Base-by-base conservation (phyloP, 2,113 vertebrate species). In the Hassar affinis region DNA sequence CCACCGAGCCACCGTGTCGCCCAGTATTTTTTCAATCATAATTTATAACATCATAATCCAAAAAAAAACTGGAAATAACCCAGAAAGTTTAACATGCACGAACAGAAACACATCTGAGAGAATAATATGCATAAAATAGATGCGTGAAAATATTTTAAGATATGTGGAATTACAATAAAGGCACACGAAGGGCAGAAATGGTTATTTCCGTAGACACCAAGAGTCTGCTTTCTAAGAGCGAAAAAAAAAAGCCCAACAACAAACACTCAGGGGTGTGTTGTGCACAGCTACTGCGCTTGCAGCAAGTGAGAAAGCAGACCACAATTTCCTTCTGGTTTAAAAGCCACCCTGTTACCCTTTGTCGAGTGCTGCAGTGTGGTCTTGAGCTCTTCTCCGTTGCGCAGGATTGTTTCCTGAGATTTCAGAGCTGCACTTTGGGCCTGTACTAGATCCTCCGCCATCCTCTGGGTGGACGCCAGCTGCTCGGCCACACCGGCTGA, bases 401-500 rank as follows among this genome's bases (percentile, higher is more conserved):
- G 88, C 71, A 96, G 89, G 45, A 96, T 94, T 54, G 90, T 90
- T 82, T 94, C 91, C 62, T 95, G 95, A 0, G 92, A 93, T 85
- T 90, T 90, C 27, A 96, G 89, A 22, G 95, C 93, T 1, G 81
- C 87, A 15, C 85, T 91, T 88, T 96, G 95, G 47, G 91, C 92
- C 0, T 91, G 90, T 0, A 93, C 88, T 0, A 95, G 90, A 0
- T 95, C 91, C 76, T 92, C 89, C 0, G 95, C 93, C 90, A 95
- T 88, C 68, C 84, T 88, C 72, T 90, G 92, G 62, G 94, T 95
- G 27, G 92, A 92, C 25, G 92, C 86, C 35, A 96, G 91, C 81
- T 94, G 93, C 47, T 93, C 92, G 0, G 93, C 94, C 0, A 95
- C 94, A 14, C 91, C 90, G 47, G 94, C 94, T 0, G 95, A 96